A percentile compares a stretch with the other conserved stretches of the same genome.
Conservation (phyloP, 1,140 invertebrate genomes). For the Musca vetustissima region DNA sequence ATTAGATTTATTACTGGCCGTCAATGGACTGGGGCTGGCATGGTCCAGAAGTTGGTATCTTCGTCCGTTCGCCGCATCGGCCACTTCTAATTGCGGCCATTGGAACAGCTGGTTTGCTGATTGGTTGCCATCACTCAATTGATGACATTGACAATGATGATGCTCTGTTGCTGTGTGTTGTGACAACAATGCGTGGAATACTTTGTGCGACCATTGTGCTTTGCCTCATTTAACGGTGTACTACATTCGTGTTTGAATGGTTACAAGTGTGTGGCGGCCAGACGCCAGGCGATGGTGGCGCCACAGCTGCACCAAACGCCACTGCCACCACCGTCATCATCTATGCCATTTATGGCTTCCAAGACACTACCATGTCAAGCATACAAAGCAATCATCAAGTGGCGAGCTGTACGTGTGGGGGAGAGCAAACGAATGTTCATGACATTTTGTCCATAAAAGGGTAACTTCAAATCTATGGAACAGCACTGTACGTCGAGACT, state of each 20-base stretch:
- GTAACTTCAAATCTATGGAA: too few relatives aligned
- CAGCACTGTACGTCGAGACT: too few relatives aligned
- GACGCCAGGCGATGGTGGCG: constrained; percentile 17
- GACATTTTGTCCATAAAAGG: too few relatives aligned
- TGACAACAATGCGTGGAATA: constrained; percentile 16
- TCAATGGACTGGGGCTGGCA: too few relatives aligned
- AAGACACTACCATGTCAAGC: constrained; percentile 20
- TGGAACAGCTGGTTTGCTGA: background rate
- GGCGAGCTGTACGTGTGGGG: too few relatives aligned
- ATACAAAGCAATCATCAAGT: background rate
- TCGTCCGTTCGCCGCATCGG: background rate
- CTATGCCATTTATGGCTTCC: constrained; percentile 3
- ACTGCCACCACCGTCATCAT: constrained; percentile 3
- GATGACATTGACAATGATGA: background rate
- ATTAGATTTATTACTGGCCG: constrained; percentile 11
- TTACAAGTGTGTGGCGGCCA: background rate
- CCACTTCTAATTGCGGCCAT: background rate
- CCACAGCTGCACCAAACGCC: constrained; percentile 5
- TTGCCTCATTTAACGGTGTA: constrained; percentile 18
- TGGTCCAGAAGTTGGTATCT: background rate
- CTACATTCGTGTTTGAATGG: background rate
- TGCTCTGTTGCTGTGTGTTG: too few relatives aligned
- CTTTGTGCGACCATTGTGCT: constrained; percentile 1
- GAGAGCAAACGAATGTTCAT: too few relatives aligned
- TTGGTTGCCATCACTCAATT: too few relatives aligned